Base-by-base conservation (phyloP, 2,113 vertebrate genomes). In the Calyptomena viridis region DNA sequence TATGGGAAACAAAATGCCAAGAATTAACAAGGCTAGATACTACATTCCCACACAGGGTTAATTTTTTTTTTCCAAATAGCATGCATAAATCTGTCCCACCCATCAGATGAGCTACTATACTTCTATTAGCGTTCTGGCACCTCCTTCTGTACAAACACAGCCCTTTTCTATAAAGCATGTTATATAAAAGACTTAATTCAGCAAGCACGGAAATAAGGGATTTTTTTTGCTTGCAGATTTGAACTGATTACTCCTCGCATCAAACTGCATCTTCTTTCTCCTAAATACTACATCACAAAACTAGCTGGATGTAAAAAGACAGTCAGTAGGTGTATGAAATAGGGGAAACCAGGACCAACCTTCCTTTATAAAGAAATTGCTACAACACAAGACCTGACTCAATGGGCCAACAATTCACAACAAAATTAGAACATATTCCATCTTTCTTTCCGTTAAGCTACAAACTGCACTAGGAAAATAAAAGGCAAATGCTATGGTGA, bases 81-180 rank as follows among this genome's bases (percentile, higher is more conserved):
- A 68, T 3, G 4, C 27, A 76, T 75, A 94, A 94, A 79, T 66
- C 88, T 90, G 85, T 90, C 79, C 85, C 86, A 86, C 79, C 79
- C 92, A 73, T 94, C 63, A 80, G 85, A 97, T 77, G 72, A 94
- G 75, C 56, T 94, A 88, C 79, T 88, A 76, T 27, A 83, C 49
- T 90, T 82, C 92, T 90, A 69, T 88, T 67, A 90, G 75, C 5
- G 0, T 96, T 94, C 83, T 96, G 95, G 92, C 94, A 97, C 90
- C 83, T 97, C 79, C 94, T 93, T 84, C 92, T 84, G 85, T 77
- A 84, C 80, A 90, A 92, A 92, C 27, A 11, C 6, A 89, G 72
- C 42, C 68, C 56, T 92, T 93, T 92, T 78, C 86, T 81, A 80
- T 64, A 75, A 92, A 72, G 30, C 16, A 31, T 6, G 11, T 44